phyloP scores from a whole-genome alignment of 2,888 invertebrate genomes.

The Megaustenia siamemsis region DNA sequence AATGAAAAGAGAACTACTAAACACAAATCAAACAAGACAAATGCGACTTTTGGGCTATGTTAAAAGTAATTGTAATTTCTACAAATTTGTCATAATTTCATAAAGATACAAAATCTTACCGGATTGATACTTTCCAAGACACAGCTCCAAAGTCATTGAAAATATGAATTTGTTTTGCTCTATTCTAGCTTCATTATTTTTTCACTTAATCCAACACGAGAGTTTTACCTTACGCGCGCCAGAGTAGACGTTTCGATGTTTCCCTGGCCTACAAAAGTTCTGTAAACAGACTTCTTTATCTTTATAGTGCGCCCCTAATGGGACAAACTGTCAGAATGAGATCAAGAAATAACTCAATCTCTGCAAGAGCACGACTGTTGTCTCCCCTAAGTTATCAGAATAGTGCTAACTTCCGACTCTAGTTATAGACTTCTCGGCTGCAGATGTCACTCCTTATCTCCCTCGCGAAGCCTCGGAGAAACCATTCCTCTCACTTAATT shows the following conservation, averaged over 20 bases:
- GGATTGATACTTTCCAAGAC: too few relatives aligned
- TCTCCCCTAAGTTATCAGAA: neutral
- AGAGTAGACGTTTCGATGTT: too few relatives aligned
- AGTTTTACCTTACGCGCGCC: too few relatives aligned
- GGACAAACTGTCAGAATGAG: neutral
- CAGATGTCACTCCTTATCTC: neutral
- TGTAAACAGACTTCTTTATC: neutral
- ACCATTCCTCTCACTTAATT: neutral
- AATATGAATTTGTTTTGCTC: too few relatives aligned
- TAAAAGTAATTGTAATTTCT: too few relatives aligned
- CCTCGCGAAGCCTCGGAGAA: neutral
- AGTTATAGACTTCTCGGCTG: neutral
- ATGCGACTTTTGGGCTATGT: too few relatives aligned
- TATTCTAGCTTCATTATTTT: too few relatives aligned
- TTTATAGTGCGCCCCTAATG: neutral
- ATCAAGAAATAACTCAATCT: neutral
- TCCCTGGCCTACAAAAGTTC: neutral
- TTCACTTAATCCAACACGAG: neutral
- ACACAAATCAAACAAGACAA: too few relatives aligned
- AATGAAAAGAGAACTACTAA: too few relatives aligned
- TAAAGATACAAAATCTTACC: too few relatives aligned
- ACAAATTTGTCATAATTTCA: too few relatives aligned
- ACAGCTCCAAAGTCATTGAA: too few relatives aligned
- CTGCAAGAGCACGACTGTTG: neutral
- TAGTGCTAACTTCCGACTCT: neutral